Percentiles rank a stretch among this genome's conserved stretches.
Conservation (phyloP, 2,888 invertebrate genomes). For the Exephanes ischioxanthus region DNA sequence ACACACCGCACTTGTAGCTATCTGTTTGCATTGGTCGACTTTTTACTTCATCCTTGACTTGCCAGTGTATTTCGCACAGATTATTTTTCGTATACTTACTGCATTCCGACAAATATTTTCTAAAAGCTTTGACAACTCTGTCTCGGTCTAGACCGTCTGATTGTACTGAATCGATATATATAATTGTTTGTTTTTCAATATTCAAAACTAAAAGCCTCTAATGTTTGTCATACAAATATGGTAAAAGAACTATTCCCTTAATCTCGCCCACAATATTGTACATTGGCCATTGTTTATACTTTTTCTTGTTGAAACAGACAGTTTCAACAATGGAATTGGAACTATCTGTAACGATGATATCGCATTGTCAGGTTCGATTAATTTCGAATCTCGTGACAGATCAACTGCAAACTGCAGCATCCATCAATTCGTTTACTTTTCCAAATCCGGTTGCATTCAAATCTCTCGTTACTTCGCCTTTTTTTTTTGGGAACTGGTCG, state of each 20-base stretch:
- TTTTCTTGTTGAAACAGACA: not conserved
- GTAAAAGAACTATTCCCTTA: slow-evolving; percentile 14
- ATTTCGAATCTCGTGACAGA: too few relatives aligned
- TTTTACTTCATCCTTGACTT: not conserved
- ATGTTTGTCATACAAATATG: not conserved
- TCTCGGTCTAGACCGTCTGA: not conserved
- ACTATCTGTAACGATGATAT: too few relatives aligned
- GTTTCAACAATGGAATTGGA: too few relatives aligned
- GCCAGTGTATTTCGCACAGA: slow-evolving; percentile 13
- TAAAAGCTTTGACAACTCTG: not conserved
- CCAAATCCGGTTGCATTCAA: too few relatives aligned
- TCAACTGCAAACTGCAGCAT: too few relatives aligned
- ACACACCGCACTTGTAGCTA: slow-evolving; percentile 20
- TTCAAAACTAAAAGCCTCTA: slow-evolving; percentile 17
- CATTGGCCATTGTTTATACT: not conserved
- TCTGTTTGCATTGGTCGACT: slow-evolving; percentile 17
- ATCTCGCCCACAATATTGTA: not conserved
- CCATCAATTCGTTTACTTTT: too few relatives aligned
- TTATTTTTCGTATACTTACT: not conserved
- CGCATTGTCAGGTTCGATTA: too few relatives aligned
- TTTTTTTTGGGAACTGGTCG: too few relatives aligned
- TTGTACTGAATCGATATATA: not conserved
- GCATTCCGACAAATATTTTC: not conserved
- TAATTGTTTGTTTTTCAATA: slow-evolving; percentile 3
- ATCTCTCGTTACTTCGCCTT: too few relatives aligned